Conservation (phyloP, 1,140 invertebrate genomes). For the Diploscapter pachys region DNA sequence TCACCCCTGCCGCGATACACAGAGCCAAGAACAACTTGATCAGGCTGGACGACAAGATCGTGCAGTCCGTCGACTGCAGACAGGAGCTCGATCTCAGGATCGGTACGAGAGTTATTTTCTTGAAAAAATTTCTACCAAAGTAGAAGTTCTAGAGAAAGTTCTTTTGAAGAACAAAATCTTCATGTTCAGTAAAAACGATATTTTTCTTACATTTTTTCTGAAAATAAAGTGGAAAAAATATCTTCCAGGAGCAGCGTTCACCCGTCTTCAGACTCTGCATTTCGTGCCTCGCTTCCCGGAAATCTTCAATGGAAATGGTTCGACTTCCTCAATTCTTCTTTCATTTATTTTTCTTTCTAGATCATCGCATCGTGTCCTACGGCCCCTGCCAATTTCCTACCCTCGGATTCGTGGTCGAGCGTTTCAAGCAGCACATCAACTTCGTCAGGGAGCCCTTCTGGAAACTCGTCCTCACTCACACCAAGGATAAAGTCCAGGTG, state of each 20-base stretch:
- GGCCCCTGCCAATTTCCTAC: slow-evolving; percentile 97
- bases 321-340: too few species aligned
- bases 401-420: slow-evolving; percentile 90
- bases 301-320: slow-evolving; percentile 45
- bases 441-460: slow-evolving; percentile 88
- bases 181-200: too few species aligned
- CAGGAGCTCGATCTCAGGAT: slow-evolving; percentile 90
- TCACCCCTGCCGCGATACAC: slow-evolving; percentile 76
- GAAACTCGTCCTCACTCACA: slow-evolving; percentile 69
- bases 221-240: neutral
- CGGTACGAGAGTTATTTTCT: slow-evolving; percentile 64
- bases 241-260: slow-evolving; percentile 83
- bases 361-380: slow-evolving; percentile 79
- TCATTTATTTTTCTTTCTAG: slow-evolving; percentile 2
- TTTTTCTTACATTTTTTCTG: too few species aligned
- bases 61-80: slow-evolving; percentile 87
- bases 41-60: slow-evolving; percentile 77
- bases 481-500: slow-evolving; percentile 46
- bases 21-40: slow-evolving; percentile 77
- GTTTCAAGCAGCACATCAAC: slow-evolving; percentile 80
- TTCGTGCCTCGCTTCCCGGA: slow-evolving; percentile 64
- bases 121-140: too few species aligned
- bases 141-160: too few species aligned
- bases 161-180: too few species aligned
- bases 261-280: slow-evolving; percentile 91